A percentile compares a stretch with the other conserved stretches of the same genome.
phyloP scores from a whole-genome alignment of 2,113 vertebrate genomes.

The Gulo gulo region DNA sequence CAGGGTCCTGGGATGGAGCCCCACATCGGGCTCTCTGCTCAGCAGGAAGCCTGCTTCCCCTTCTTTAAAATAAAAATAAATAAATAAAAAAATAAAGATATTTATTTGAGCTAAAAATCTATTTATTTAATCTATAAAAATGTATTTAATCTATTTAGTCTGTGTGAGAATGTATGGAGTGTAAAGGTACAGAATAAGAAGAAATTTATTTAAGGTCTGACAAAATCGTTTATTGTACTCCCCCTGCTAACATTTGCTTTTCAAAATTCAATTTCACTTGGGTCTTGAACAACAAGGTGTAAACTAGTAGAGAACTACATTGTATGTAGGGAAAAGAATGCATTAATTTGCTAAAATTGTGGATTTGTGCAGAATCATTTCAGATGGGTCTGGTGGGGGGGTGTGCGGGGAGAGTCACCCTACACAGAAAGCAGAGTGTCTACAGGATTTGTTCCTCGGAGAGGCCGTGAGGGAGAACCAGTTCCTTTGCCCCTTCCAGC shows the following conservation, averaged over 20 bases:
- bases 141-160: no score
- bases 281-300: not conserved
- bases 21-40: no score
- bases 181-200: not conserved
- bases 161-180: not conserved
- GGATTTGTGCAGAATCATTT: not conserved
- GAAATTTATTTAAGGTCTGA: not conserved
- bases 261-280: not conserved
- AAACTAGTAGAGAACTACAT: not conserved
- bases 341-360: not conserved
- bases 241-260: not conserved
- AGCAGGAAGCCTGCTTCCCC: no score
- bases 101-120: not conserved
- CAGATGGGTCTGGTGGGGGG: accelerated
- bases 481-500: not conserved
- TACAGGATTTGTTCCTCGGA: no score
- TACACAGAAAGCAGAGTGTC: not conserved
- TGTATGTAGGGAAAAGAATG: not conserved
- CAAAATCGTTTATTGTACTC: not conserved
- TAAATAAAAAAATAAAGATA: no score
- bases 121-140: no score
- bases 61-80: no score
- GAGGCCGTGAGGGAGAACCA: accelerated
- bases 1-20: no score
- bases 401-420: not conserved